Base-by-base conservation (phyloP, 2,113 vertebrate species). In the Phycodurus eques region DNA sequence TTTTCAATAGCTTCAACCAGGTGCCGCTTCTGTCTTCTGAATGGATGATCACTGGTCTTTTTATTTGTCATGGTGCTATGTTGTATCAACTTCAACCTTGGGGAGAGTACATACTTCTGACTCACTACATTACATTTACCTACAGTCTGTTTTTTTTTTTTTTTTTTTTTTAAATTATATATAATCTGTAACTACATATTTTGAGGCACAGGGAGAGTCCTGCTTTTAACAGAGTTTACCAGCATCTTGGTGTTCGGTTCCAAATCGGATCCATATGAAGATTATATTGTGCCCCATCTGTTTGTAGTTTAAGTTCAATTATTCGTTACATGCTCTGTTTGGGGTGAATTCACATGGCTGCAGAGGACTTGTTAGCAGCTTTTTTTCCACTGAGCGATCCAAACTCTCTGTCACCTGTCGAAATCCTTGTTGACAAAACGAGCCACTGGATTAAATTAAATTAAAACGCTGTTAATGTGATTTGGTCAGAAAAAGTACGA, bases 251-350 rank as follows among this genome's bases (percentile, higher is more conserved):
- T 8, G 64, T 87, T 79, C 35, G 77, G 71, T 81, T 86, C 85
- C 81, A 89, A 90, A 92, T 90, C 73, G 85, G 83, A 89, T 90
- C 90, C 91, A 92, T 88, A 87, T 91, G 91, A 90, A 84, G 88
- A 90, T 88, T 90, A 89, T 83, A 81, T 80, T 80, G 85, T 85
- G 82, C 74, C 82, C 80, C 88, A 90, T 90, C 90, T 92, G 90
- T 88, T 89, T 83, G 80, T 78, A 67, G 88, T 92, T 90, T 70
- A 39, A 76, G 76, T 85, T 80, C 81, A 91, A 89, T 90, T 85
- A 89, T 89, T 83, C 78, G 81, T 84, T 84, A 88, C 88, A 88
- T 81, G 85, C 85, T 85, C 80, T 75, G 83, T 88, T 88, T 83
- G 70, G 82, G 86, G 75, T 77, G 84, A 86, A 74, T 86, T 85